A percentile compares a stretch with the other conserved stretches of the same genome.
These are phyloP conservation scores for Cathartes aura DNA, from an alignment of 2,113 vertebrate species.

Conservation along the genomic window DNA sequence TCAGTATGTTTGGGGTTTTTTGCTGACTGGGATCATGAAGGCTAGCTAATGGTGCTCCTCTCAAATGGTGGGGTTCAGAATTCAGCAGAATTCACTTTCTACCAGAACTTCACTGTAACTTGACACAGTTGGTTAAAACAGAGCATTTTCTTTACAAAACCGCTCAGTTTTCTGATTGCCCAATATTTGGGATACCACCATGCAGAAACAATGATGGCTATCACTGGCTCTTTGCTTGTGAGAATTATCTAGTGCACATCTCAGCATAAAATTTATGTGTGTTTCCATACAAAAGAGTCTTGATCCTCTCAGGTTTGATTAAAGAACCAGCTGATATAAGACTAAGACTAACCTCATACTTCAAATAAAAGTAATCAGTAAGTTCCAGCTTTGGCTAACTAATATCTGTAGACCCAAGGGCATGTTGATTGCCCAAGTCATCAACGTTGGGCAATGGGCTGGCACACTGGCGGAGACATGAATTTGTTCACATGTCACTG, in stretches of 20 bases:
- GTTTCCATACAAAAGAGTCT: background rate
- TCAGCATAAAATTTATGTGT: background rate
- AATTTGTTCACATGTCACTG: background rate
- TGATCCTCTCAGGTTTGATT: background rate
- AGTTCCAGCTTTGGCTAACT: background rate
- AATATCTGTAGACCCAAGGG: background rate
- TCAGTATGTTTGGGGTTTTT: background rate
- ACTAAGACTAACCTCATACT: background rate
- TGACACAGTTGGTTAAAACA: background rate
- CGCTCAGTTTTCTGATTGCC: fast-evolving
- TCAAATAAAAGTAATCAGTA: background rate
- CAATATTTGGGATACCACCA: background rate
- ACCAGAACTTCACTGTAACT: background rate
- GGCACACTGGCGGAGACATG: background rate
- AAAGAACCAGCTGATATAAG: background rate
- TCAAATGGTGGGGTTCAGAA: background rate
- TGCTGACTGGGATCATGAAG: background rate
- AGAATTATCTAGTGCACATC: background rate
- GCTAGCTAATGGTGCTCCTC: background rate
- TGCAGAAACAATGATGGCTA: background rate
- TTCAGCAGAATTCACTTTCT: background rate
- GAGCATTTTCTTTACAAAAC: background rate
- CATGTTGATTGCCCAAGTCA: background rate
- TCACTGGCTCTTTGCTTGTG: background rate
- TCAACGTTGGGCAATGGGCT: background rate